Base-by-base conservation (phyloP, 2,113 vertebrate genomes). In the Osmerus eperlanus region DNA sequence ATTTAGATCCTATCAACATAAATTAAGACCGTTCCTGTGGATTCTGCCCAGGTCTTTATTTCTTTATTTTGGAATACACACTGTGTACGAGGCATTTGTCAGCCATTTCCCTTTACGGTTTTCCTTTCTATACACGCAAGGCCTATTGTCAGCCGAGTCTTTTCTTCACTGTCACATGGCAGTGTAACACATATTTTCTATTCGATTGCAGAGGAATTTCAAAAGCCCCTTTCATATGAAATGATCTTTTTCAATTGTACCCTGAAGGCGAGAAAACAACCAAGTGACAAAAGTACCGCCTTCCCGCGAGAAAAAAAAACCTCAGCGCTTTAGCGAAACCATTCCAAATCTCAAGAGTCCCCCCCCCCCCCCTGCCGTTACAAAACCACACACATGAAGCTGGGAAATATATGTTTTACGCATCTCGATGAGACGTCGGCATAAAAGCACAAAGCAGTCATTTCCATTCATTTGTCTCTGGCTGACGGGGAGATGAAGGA, bases 391-490 rank as follows among this genome's bases (percentile, higher is more conserved):
- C 80, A 67, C 78, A 71, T 72, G 71, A 79, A 83, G 70, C 80
- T 71, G 76, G 36, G 78, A 86, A 89, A 86, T 87, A 77, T 88
- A 85, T 83, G 84, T 83, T 84, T 88, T 85, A 88, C 82, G 78
- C 83, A 68, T 78, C 82, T 84, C 63, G 82, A 77, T 80, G 75
- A 85, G 79, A 86, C 65, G 67, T 80, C 82, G 70, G 85, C 79
- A 81, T 84, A 85, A 87, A 12, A 81, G 81, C 83, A 86, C 83
- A 90, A 90, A 89, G 88, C 81, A 86, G 82, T 84, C 78, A 86
- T 90, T 87, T 90, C 85, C 86, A 90, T 90, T 92, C 89, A 90
- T 90, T 86, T 91, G 88, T 91, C 86, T 90, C 77, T 83, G 18
- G 78, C 84, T 87, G 89, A 90, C 74, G 81, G 84, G 79, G n/a